Conservation (phyloP, 1,140 invertebrate genomes). For the Drosophila sucinea region DNA sequence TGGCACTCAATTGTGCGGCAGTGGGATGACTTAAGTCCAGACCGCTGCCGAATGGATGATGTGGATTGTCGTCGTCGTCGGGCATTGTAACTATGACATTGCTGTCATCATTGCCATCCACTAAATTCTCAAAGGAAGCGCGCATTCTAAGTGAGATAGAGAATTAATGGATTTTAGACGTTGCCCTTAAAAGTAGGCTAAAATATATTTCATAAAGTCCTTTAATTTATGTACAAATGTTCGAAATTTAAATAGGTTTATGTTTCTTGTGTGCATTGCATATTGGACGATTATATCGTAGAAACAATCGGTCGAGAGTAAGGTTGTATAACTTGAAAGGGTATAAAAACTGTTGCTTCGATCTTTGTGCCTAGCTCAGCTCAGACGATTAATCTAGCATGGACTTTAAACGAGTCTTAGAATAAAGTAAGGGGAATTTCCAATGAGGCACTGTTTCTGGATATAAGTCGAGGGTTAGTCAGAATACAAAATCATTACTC, state of each 20-base stretch:
- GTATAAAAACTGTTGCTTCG: not conserved
- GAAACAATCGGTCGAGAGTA: too few relatives aligned
- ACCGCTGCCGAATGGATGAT: slow-evolving; percentile 63
- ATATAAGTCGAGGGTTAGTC: not conserved
- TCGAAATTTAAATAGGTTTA: too few relatives aligned
- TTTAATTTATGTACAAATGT: not conserved
- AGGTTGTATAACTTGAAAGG: too few relatives aligned
- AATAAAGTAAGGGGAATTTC: not conserved
- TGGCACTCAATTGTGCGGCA: slow-evolving; percentile 62
- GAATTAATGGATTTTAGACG: not conserved
- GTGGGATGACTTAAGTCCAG: slow-evolving; percentile 59
- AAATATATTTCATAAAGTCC: not conserved
- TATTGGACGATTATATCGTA: too few relatives aligned
- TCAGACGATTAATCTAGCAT: not conserved
- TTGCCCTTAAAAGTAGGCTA: slow-evolving; percentile 8
- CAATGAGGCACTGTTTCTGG: not conserved
- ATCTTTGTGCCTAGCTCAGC: not conserved
- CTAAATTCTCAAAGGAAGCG: slow-evolving; percentile 87
- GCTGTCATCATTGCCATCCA: slow-evolving; percentile 85
- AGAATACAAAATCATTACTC: too few relatives aligned
- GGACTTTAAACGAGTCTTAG: not conserved
- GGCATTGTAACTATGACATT: slow-evolving; percentile 90
- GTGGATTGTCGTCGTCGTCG: slow-evolving; percentile 88
- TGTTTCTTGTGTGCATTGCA: too few relatives aligned
- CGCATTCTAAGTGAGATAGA: slow-evolving; percentile 83